Evolutionary conservation across 1,140 invertebrate genomes (phyloP).

Genomic region (Aphelinus atriplicis): DNA sequence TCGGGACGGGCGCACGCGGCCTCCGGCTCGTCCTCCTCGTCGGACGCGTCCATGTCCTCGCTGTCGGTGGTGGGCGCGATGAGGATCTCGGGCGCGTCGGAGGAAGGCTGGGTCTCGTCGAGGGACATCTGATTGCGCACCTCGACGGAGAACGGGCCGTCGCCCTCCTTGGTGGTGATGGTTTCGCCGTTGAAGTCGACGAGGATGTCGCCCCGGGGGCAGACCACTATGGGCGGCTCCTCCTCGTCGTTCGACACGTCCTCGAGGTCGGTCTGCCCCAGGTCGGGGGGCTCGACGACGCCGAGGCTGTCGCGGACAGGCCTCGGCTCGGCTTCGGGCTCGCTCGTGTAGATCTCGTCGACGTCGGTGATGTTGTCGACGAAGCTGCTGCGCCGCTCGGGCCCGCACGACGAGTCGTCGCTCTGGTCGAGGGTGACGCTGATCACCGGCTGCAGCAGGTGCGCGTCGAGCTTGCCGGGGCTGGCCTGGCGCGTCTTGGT

Average conservation of each 20-base stretch:
- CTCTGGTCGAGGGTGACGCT: conserved; percentile 52
- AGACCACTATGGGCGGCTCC: conserved; percentile 47
- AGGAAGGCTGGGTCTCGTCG: conserved; percentile 33
- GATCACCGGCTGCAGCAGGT: conserved; percentile 50
- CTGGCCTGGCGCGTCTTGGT: conserved; percentile 30
- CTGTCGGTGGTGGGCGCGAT: conserved; percentile 56
- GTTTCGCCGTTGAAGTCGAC: conserved; percentile 58
- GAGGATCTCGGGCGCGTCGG: conserved; percentile 45
- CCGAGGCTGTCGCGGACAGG: conserved; percentile 19
- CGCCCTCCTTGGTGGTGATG: conserved; percentile 62
- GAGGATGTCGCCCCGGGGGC: conserved; percentile 52
- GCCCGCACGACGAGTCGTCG: conserved; percentile 34
- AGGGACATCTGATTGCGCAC: conserved; percentile 59
- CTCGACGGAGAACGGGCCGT: conserved; percentile 63
- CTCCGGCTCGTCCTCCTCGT: conserved; percentile 50
- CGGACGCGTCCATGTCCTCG: conserved; percentile 61
- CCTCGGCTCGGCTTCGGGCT: conserved; percentile 44
- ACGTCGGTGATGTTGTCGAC: conserved; percentile 58
- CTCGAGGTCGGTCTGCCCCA: conserved; percentile 60
- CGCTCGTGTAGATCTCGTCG: conserved; percentile 61
- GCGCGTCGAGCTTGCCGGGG: background rate
- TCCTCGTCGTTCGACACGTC: conserved; percentile 57
- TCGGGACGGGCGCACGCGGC: conserved; percentile 47
- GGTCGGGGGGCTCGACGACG: conserved; percentile 40
- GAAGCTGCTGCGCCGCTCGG: conserved; percentile 49